A percentile compares a stretch with the other conserved stretches of the same genome.
These are phyloP conservation scores for Leptobrachium ailaonicum DNA, from an alignment of 2,113 vertebrate species.

Conservation along the genomic window DNA sequence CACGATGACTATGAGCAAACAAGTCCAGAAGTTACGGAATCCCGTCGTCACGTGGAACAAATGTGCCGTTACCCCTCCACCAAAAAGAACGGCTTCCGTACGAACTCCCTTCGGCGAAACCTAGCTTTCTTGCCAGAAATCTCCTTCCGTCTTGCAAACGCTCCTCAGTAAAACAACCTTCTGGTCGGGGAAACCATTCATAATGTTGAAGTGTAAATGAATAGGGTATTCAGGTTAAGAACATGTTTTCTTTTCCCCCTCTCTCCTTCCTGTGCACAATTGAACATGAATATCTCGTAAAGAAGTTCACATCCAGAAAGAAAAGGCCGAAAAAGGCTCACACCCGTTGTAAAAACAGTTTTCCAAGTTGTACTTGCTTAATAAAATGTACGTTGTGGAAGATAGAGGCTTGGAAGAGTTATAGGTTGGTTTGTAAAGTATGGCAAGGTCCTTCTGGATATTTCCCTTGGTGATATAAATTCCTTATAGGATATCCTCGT, in stretches of 20 bases:
- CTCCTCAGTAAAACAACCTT: slow-evolving; percentile 72
- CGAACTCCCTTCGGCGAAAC: slow-evolving; percentile 71
- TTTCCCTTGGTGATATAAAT: slow-evolving; percentile 56
- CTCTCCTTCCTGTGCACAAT: slow-evolving; percentile 57
- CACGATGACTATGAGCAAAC: too few relatives aligned
- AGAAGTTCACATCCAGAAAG: slow-evolving; percentile 61
- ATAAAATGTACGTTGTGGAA: slow-evolving; percentile 59
- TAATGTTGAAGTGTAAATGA: slow-evolving; percentile 77
- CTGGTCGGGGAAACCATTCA: slow-evolving; percentile 76
- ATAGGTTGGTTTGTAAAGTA: not conserved
- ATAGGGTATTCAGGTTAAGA: slow-evolving; percentile 67
- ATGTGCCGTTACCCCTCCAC: slow-evolving; percentile 50
- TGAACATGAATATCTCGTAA: slow-evolving; percentile 67
- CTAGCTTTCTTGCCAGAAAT: slow-evolving; percentile 81
- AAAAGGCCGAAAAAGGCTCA: slow-evolving; percentile 58
- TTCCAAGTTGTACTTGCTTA: slow-evolving; percentile 55
- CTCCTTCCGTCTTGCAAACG: slow-evolving; percentile 75
- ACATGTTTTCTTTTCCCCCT: slow-evolving; percentile 40
- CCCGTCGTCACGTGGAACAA: slow-evolving; percentile 53
- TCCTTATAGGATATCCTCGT: slow-evolving; percentile 58
- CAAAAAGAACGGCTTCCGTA: slow-evolving; percentile 64
- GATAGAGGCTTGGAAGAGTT: slow-evolving; percentile 37
- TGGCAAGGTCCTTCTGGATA: not conserved
- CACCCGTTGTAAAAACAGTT: slow-evolving; percentile 58
- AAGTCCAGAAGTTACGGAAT: too few relatives aligned